These are phyloP conservation scores for Patella ulyssiponensis DNA, from an alignment of 2,888 invertebrate species.

Conservation along the genomic window DNA sequence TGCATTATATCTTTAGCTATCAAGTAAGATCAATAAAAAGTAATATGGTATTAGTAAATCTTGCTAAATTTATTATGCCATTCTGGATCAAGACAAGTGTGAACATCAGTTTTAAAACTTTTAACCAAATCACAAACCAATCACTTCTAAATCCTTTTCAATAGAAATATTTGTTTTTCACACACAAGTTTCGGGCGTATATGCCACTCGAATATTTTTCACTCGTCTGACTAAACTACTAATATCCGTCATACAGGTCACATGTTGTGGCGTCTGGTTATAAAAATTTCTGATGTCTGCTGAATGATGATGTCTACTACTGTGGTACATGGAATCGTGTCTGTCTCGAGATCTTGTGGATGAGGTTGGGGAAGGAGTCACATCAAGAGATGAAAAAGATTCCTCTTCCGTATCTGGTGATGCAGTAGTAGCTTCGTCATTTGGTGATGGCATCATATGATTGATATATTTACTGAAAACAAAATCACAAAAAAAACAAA, in stretches of 20 bases:
- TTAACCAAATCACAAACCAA: too few species aligned
- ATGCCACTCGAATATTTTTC: slow-evolving; percentile 64
- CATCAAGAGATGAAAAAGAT: neutral
- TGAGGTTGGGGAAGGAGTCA: neutral
- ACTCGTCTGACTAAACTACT: slow-evolving; percentile 61
- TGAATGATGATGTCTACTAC: neutral
- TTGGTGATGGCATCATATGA: slow-evolving; percentile 55
- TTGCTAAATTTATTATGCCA: too few species aligned
- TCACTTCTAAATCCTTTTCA: too few species aligned
- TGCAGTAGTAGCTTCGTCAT: slow-evolving; percentile 39
- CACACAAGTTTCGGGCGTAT: slow-evolving; percentile 61
- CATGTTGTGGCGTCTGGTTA: slow-evolving; percentile 44
- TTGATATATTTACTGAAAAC: slow-evolving; percentile 59
- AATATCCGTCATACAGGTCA: slow-evolving; percentile 62
- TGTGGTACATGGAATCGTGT: neutral
- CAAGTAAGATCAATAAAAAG: too few species aligned
- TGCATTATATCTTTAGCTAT: too few species aligned
- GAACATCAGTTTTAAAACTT: too few species aligned
- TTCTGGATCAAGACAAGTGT: too few species aligned
- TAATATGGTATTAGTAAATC: too few species aligned
- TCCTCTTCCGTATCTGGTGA: slow-evolving; percentile 40
- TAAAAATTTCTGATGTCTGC: slow-evolving; percentile 1
- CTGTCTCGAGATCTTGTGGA: neutral
- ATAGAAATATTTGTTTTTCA: slow-evolving; percentile 15
- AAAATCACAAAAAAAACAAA: neutral